Evolutionary conservation across 1,140 invertebrate species (phyloP), one percentile per base, ranked within the genome.

Genomic region (Globodera ellingtonae): DNA sequence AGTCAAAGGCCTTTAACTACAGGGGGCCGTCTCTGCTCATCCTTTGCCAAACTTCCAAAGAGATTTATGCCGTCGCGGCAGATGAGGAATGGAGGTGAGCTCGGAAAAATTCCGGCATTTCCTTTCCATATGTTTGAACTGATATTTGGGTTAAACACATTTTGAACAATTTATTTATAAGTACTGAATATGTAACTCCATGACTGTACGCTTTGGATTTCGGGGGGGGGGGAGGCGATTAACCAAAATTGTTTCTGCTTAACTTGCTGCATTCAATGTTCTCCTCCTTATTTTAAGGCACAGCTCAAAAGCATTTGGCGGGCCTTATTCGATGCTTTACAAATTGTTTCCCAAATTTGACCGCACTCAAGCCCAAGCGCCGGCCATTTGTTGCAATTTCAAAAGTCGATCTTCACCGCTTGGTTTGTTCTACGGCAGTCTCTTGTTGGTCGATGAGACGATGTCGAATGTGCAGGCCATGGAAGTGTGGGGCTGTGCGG

Each of bases 401-500:
- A 84, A 84, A 56, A 21, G 47, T 46, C 74, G 79, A 10, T 79
- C 84, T 46, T 78, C 81, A n/a, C 47, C 24, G 50, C 48, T 82
- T 47, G 81, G 81, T 3, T 13, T 82, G 59, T 62, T 46, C 44
- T 79, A 65, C 72, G 80, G 75, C 10, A 52, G n/a, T n/a, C 67
- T 5, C n/a, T 83, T 84, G 24, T 56, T 62, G 35, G 50, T 82
- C 50, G 70, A 83, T 10, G 81, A 62, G 21, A 84, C 74, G 48
- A 76, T 79, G 76, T 52, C 47, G 69, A 59, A 83, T 67, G 67
- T 79, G 9, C 46, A 56, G 21, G n/a, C 48, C n/a, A 71, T 85
- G 35, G 66, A 78, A 44, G 83, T 85, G 46, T 84, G 84, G 84
- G 84, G 84, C n/a, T 84, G 84, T 76, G 84, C 50, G 10, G 84